Conservation (phyloP, 2,888 invertebrate genomes). For the Parthenolecanium corni region DNA sequence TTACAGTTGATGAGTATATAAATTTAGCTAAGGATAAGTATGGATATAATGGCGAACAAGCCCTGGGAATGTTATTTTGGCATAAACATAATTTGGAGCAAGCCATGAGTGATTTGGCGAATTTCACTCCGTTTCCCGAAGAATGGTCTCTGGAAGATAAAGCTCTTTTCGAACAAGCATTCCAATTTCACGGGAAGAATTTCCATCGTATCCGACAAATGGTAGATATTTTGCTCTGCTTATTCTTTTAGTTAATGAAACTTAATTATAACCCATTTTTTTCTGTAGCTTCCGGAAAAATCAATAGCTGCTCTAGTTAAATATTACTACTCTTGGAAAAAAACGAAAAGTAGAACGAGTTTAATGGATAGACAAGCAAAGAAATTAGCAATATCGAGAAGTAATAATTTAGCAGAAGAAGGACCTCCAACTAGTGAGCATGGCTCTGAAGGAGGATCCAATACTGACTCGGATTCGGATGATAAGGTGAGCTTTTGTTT, state of each 20-base stretch:
- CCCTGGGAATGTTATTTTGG: slow-evolving; percentile 95
- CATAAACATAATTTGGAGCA: slow-evolving; percentile 90
- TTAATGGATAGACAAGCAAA: slow-evolving; percentile 76
- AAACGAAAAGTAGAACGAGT: slow-evolving; percentile 80
- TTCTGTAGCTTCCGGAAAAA: slow-evolving; percentile 80
- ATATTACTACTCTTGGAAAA: slow-evolving; percentile 98
- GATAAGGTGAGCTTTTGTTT: slow-evolving; percentile 59
- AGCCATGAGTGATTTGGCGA: slow-evolving; percentile 84
- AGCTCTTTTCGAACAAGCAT: slow-evolving; percentile 94
- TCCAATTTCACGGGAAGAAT: slow-evolving; percentile 95
- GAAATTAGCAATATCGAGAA: slow-evolving; percentile 44
- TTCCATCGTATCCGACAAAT: slow-evolving; percentile 95
- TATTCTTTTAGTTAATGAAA: not conserved
- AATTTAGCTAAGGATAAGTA: slow-evolving; percentile 90
- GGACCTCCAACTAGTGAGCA: slow-evolving; percentile 47
- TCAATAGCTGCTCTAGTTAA: slow-evolving; percentile 90
- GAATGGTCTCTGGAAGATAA: slow-evolving; percentile 98
- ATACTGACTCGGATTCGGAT: slow-evolving; percentile 77
- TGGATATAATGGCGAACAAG: slow-evolving; percentile 95
- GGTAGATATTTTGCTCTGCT: slow-evolving; percentile 47
- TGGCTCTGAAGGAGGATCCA: slow-evolving; percentile 71
- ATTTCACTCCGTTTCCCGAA: slow-evolving; percentile 94
- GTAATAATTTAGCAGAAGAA: slow-evolving; percentile 29
- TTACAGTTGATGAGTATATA: slow-evolving; percentile 86
- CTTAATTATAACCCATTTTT: slow-evolving; percentile 7